Base-by-base conservation (phyloP, 1,140 invertebrate genomes). In the Andrena cerasifolii region DNA sequence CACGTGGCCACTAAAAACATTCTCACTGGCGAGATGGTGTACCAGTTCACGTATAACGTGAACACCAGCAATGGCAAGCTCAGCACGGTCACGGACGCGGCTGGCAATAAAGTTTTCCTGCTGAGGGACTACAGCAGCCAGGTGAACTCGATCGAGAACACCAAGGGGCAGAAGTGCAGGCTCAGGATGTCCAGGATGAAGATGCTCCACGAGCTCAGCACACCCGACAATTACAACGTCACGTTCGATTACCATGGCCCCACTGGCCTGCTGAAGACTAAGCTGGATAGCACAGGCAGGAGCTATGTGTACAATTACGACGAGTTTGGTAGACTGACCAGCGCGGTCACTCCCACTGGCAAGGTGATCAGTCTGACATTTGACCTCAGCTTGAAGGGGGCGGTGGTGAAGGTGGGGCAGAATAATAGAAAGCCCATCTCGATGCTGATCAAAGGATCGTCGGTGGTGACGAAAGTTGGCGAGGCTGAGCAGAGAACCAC, bases 291-390 rank as follows among this genome's bases (percentile, higher is more conserved):
- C 40, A 97, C 97, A 5, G 98, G 98, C 3, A 94, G 97, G 68
- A 97, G 97, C 66, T 98, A 97, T 88, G 96, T 98, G 1, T 99
- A 99, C 90, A 96, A 97, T 87, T 99, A 99, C 87, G 98, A 99
- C 88, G 96, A 97, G 87, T 99, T 98, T 91, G 98, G 98, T 16
- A 94, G 98, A 81, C 92, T 99, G 0, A 97, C 96, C 4, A 96
- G 96, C 5, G 97, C 97, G 3, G 96, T 99, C 0, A 98, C 97
- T 6, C 98, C 98, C 0, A 99, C 98, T 28, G 98, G 98, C 1
- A 96, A 97, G 92, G 95, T 98, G 1, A 96, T 98, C 47, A 96
- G 95, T 58, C 90, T 99, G 0, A 95, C 95, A 1, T 98, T 98
- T 87, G 97, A 98, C 91, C 91, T 98, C 21, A 98, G 96, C 87